Base-by-base conservation (phyloP, 2,113 vertebrate species). In the Cygnus atratus region DNA sequence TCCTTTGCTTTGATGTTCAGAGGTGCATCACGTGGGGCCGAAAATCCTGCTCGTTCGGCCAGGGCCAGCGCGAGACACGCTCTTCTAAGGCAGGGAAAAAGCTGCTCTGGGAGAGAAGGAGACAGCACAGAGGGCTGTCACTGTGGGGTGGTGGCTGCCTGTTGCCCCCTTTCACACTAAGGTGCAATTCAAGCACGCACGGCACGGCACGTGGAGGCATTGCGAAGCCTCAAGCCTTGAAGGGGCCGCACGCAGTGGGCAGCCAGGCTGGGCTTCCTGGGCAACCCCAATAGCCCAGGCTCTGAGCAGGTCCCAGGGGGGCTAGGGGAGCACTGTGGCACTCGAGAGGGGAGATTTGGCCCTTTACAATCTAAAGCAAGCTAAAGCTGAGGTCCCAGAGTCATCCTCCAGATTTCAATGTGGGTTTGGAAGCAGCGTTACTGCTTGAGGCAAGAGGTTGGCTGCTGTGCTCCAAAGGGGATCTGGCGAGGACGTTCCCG, bases 321-420 rank as follows among this genome's bases (percentile, higher is more conserved):
- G n/a, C 21, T 28, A 1, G 0, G 57, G 15, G 50, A 74, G 55
- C 0, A 1, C 13, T 20, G 14, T 71, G 37, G 61, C 1, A 0
- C 67, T 80, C 18, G 0, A 2, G 73, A 80, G 19, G 43, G 54
- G 55, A 46, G 33, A 33, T 52, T 55, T 72, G 52, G 48, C n/a
- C 54, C 72, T 50, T 58, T 35, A 72, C 41, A 62, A 22, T 14
- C 57, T 21, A 5, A 66, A 84, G 41, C 15, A 39, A 82, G 41
- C 61, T 59, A 44, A 87, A 72, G 29, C 29, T 0, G 2, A 78
- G 26, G 43, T 71, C 46, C 17, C 3, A 41, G 19, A 85, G 67
- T 55, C 54, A 25, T 65, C 48, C 6, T 46, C 68, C 78, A 13
- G 43, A 29, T 81, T 81, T 82, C 24, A 46, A 3, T 4, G 15